Percentiles rank a stretch among this genome's conserved stretches.
These are phyloP conservation scores for Melanotaenia pygmaea DNA, from an alignment of 2,797 vertebrate genomes.

Conservation along the genomic window DNA sequence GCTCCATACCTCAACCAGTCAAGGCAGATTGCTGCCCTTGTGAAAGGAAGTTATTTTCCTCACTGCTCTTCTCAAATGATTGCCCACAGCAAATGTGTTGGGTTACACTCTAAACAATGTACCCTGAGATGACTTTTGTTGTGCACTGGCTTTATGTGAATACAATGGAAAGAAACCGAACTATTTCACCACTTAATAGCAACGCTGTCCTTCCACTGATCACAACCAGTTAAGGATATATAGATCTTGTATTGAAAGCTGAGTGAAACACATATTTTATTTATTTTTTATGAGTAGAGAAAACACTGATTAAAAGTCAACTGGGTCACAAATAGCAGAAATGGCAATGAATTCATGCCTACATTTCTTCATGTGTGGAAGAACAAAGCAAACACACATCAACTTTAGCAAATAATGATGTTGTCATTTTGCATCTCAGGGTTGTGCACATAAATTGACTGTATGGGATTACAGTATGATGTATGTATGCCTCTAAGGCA, in stretches of 20 bases:
- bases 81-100: slow-evolving; percentile 4
- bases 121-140: neutral
- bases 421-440: slow-evolving; percentile 5
- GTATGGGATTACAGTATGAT: slow-evolving; percentile 11
- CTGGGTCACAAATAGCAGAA: slow-evolving; percentile 42
- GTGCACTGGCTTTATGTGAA: neutral
- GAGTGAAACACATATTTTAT: slow-evolving; percentile 55
- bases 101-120: slow-evolving; percentile 4
- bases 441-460: slow-evolving; percentile 44
- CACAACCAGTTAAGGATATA: slow-evolving; percentile 42
- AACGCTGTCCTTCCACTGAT: slow-evolving; percentile 23
- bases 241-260: slow-evolving; percentile 43
- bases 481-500: slow-evolving; percentile 29
- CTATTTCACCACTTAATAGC: slow-evolving; percentile 17
- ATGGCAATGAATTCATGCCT: slow-evolving; percentile 28
- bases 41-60: slow-evolving; percentile 16
- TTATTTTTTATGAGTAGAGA: slow-evolving; percentile 46
- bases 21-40: slow-evolving; percentile 9
- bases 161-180: slow-evolving; percentile 8
- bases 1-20: neutral
- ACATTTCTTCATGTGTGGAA: slow-evolving; percentile 1
- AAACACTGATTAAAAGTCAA: slow-evolving; percentile 57
- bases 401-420: slow-evolving; percentile 21
- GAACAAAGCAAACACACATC: slow-evolving; percentile 20
- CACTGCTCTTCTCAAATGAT: slow-evolving; percentile 4